These are phyloP conservation scores for Tauraco hartlaubi DNA, from an alignment of 2,797 vertebrate genomes.

Conservation along the genomic window DNA sequence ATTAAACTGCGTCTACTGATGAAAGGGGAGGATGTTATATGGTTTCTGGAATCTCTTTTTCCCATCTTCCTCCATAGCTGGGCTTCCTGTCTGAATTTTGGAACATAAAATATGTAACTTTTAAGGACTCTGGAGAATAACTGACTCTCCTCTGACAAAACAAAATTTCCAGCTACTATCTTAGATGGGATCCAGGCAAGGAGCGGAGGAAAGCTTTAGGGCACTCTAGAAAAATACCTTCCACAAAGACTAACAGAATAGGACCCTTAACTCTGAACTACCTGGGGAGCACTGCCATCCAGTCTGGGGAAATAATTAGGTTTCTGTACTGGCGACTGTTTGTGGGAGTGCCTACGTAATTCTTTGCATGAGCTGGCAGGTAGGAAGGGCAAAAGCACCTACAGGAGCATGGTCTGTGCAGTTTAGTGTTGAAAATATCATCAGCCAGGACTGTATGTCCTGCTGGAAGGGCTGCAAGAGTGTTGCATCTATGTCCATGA, in stretches of 20 bases:
- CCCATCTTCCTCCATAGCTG: background rate
- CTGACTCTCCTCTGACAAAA: background rate
- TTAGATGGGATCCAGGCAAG: background rate
- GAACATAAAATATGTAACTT: background rate
- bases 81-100: background rate
- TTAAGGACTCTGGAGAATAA: background rate
- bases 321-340: background rate
- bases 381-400: background rate
- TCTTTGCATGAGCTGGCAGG: background rate
- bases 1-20: background rate
- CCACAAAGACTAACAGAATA: background rate
- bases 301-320: background rate
- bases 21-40: background rate
- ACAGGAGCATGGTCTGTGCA: background rate
- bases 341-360: background rate
- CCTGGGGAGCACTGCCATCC: background rate
- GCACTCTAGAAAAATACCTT: background rate
- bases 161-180: background rate
- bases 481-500: background rate
- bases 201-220: background rate
- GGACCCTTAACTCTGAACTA: rapidly evolving
- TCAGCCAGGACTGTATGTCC: background rate
- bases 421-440: background rate
- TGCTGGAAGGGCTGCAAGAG: background rate
- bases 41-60: background rate